Conservation (phyloP, 2,888 invertebrate genomes). For the Hybos culiciformis region DNA sequence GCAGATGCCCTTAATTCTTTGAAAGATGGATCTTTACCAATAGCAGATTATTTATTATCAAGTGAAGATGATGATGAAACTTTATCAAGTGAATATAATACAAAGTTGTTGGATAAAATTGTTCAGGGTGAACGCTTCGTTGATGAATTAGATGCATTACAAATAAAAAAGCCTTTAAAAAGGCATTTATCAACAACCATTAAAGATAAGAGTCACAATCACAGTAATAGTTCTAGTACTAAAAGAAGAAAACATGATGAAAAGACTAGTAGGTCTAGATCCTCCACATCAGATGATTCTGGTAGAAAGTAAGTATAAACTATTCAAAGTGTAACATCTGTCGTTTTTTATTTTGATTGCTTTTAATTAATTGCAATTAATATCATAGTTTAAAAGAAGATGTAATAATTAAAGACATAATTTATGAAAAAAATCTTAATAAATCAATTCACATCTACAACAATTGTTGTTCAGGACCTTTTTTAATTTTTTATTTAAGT, state of each 20-base stretch:
- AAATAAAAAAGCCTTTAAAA: conserved; percentile 21
- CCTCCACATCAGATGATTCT: too few relatives aligned
- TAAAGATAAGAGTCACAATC: conserved; percentile 19
- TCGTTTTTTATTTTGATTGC: neutral
- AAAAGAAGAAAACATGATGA: conserved; percentile 21
- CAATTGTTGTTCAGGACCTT: too few relatives aligned
- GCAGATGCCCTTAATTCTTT: neutral
- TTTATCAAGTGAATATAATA: conserved; percentile 19
- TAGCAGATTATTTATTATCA: conserved; percentile 26
- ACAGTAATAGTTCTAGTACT: conserved; percentile 17
- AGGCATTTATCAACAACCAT: conserved; percentile 19
- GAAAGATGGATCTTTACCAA: conserved; percentile 17
- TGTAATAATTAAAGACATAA: too few relatives aligned
- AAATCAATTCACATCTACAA: too few relatives aligned
- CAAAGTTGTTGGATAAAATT: conserved; percentile 22
- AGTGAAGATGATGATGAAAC: conserved; percentile 24
- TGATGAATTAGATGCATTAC: conserved; percentile 29
- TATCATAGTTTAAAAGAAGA: neutral
- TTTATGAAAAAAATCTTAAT: too few relatives aligned
- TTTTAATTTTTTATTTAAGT: too few relatives aligned
- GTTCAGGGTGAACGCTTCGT: conserved; percentile 27
- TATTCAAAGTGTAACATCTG: too few relatives aligned
- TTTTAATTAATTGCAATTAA: neutral
- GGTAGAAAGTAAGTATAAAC: too few relatives aligned
- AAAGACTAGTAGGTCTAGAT: too few relatives aligned